Evolutionary conservation across 2,888 invertebrate genomes (phyloP), one percentile per base, ranked within the genome.

Genomic region (Erebia palarica): DNA sequence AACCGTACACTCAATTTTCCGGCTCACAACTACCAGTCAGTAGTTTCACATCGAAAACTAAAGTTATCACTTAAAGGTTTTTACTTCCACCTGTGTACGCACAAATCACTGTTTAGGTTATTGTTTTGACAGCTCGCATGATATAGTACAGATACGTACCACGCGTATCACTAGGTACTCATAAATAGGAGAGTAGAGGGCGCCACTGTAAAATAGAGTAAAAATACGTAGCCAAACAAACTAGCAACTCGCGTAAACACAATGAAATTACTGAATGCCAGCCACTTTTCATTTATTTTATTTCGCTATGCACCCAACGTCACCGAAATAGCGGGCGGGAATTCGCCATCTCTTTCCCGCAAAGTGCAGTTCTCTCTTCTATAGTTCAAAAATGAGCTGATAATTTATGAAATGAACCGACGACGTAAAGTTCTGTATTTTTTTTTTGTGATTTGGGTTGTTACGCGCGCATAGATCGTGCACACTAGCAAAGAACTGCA

Each of bases 211-310:
- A 49, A 60, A 60, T 60, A 68, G 65, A 75, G 70, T 80, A 84
- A 80, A 79, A 81, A 80, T 74, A 80, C 78, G 78, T 79, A 82
- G 89, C 92, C 79, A 86, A 89, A 89, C 86, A 88, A 90, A 90
- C 92, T 89, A 91, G 90, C 90, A 88, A 90, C 91, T 86, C 92
- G 91, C 90, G 91, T 92, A 92, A 93, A 92, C 92, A 92, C 92
- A 86, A 88, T 90, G 87, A 92, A 92, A 88, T 92, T 90, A 92
- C 92, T 91, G 88, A 91, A 89, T 89, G 89, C 88, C 90, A 92
- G 89, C 88, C 90, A 92, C 91, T 92, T 93, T 92, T 92, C 92
- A 93, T 92, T 47, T 90, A 91, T 84, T 83, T 90, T 89, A 90
- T 91, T 91, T 91, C 89, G 87, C 90, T 90, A 91, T 91, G 91